Conservation (phyloP, 1,140 invertebrate genomes). For the Drosophila rhopaloa region DNA sequence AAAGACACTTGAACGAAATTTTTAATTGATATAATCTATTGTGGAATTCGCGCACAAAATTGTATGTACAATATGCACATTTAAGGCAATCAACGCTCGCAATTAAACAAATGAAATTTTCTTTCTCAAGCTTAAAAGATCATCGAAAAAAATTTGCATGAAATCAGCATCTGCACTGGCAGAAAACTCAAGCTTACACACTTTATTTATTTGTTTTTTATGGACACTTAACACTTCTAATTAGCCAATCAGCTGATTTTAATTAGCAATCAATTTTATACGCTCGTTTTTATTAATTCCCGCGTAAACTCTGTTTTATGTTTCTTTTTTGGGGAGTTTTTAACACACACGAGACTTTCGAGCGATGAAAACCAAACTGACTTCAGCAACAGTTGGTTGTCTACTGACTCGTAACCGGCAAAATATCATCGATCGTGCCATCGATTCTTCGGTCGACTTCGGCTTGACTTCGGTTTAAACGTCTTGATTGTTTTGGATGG, state of each 20-base stretch:
- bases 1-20: conserved; percentile 41
- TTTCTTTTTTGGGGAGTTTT: background rate
- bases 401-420: conserved; percentile 57
- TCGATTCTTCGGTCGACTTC: conserved; percentile 31
- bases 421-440: conserved; percentile 31
- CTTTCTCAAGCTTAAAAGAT: conserved; percentile 22
- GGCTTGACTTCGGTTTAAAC: conserved; percentile 12
- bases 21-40: conserved; percentile 75
- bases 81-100: conserved; percentile 73
- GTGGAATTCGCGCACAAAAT: conserved; percentile 47
- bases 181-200: conserved; percentile 4
- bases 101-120: conserved; percentile 58
- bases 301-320: conserved; percentile 8
- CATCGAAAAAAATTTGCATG: conserved; percentile 57
- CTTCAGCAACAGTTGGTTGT: conserved; percentile 76
- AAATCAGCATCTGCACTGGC: conserved; percentile 40
- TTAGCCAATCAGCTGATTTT: conserved; percentile 44
- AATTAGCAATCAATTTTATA: conserved; percentile 43
- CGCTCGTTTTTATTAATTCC: conserved; percentile 18
- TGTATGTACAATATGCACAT: conserved; percentile 34
- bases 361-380: conserved; percentile 30
- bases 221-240: conserved; percentile 19
- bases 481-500: conserved; percentile 14
- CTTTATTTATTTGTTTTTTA: background rate
- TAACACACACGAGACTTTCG: background rate